Percentiles rank a stretch among this genome's conserved stretches.
Conservation (phyloP, 2,888 invertebrate genomes). For the Scaptomyza cyrtandrae region DNA sequence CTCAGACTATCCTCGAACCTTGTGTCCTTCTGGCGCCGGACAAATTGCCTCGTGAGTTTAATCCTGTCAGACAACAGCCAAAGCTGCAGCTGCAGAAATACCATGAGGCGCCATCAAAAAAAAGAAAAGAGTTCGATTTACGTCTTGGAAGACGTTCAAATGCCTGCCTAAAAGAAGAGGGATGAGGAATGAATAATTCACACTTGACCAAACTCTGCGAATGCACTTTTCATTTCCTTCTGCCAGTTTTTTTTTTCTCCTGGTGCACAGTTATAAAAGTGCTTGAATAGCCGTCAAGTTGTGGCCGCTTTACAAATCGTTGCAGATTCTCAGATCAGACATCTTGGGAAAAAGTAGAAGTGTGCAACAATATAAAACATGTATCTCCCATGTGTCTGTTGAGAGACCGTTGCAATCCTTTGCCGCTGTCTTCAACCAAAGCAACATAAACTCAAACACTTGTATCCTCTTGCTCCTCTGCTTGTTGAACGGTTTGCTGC, state of each 20-base stretch:
- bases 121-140: constrained; percentile 11
- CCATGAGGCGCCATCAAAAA: constrained; percentile 62
- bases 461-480: constrained; percentile 6
- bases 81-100: constrained; percentile 16
- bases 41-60: constrained; percentile 68
- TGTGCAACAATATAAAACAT: constrained; percentile 51
- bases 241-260: constrained; percentile 3
- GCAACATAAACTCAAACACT: constrained; percentile 26
- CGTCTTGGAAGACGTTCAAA: constrained; percentile 22
- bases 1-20: constrained; percentile 9
- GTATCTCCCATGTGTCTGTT: constrained; percentile 30
- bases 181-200: constrained; percentile 47
- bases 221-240: constrained; percentile 27
- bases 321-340: constrained; percentile 55
- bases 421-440: constrained; percentile 44
- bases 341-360: constrained; percentile 24
- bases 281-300: constrained; percentile 61
- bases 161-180: constrained; percentile 6
- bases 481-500: constrained; percentile 50
- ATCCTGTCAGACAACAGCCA: constrained; percentile 51
- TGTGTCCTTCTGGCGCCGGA: constrained; percentile 52
- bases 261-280: constrained; percentile 24
- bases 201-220: constrained; percentile 42
- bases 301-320: constrained; percentile 54
- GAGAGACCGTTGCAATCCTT: constrained; percentile 25